Evolutionary conservation across 1,140 invertebrate genomes (phyloP).

Genomic region (Platorchestia sp.): DNA sequence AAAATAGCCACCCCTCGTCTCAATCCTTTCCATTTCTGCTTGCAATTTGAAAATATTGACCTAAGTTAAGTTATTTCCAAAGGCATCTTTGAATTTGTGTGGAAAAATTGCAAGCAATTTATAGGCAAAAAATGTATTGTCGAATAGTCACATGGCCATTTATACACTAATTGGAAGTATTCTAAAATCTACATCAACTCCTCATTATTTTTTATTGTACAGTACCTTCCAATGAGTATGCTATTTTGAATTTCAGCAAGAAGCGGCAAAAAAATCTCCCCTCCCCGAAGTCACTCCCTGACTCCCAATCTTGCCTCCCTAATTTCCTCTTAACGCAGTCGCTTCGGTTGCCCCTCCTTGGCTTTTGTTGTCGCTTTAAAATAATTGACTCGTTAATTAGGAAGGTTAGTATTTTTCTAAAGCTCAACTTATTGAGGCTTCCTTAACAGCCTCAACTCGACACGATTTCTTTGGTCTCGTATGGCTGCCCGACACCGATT

Average conservation of each 20-base stretch:
- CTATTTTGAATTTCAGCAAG: neutral
- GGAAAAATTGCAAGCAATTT: neutral
- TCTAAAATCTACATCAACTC: neutral
- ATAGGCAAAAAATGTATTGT: neutral
- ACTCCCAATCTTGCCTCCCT: neutral
- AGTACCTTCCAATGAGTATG: neutral
- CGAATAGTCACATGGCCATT: neutral
- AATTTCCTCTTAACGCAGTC: neutral
- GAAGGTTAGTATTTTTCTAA: slow-evolving; percentile 50
- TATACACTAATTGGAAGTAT: neutral
- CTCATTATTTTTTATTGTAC: neutral
- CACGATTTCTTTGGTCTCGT: slow-evolving; percentile 47
- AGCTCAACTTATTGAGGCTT: slow-evolving; percentile 48
- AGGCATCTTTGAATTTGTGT: neutral
- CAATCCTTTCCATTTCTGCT: neutral
- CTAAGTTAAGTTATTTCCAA: neutral
- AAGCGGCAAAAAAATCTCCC: neutral
- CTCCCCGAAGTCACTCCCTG: neutral
- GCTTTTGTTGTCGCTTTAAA: slow-evolving; percentile 53
- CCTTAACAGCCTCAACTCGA: slow-evolving; percentile 45
- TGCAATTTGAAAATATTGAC: neutral
- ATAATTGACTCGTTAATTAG: slow-evolving; percentile 48
- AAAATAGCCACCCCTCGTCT: neutral
- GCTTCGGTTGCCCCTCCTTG: neutral
- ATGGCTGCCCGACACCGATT: slow-evolving; percentile 38